A percentile compares a stretch with the other conserved stretches of the same genome.
phyloP scores from a whole-genome alignment of 1,140 invertebrate species.

The Stratiolaelaps scimitus region DNA sequence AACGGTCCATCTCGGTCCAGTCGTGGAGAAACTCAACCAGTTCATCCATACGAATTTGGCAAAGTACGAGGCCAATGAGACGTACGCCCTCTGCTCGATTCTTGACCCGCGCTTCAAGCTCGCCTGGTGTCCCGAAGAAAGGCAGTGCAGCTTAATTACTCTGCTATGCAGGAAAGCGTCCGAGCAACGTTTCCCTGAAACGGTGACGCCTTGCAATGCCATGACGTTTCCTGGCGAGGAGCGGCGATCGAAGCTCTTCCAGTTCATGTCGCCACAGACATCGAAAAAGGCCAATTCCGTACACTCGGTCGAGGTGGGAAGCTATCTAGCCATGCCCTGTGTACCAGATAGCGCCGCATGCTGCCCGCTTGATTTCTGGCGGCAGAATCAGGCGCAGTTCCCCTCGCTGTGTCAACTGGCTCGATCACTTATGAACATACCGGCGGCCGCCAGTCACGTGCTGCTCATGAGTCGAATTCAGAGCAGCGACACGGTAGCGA shows the following conservation, averaged over 20 bases:
- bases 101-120: constrained; percentile 27
- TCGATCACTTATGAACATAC: constrained; percentile 10
- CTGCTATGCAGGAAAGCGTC: constrained; percentile 19
- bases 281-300: constrained; percentile 2
- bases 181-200: constrained; percentile 14
- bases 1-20: constrained; percentile 9
- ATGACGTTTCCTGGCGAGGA: constrained; percentile 5
- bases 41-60: constrained; percentile 18
- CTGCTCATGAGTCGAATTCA: not conserved
- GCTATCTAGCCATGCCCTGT: constrained; percentile 22
- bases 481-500: not conserved
- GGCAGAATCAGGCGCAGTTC: constrained; percentile 12
- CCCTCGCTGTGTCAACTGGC: constrained; percentile 19
- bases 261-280: constrained; percentile 5
- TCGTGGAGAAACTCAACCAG: constrained; percentile 25
- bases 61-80: constrained; percentile 22
- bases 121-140: constrained; percentile 22
- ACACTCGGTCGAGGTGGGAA: constrained; percentile 17
- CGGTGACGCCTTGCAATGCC: not conserved
- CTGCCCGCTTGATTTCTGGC: constrained; percentile 18
- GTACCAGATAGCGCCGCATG: not conserved
- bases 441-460: constrained; percentile 2
- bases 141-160: constrained; percentile 17
- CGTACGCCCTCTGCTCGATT: constrained; percentile 20
- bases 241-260: constrained; percentile 4